Conservation (phyloP, 1,140 invertebrate species). For the Camponotus pennsylvanicus region DNA sequence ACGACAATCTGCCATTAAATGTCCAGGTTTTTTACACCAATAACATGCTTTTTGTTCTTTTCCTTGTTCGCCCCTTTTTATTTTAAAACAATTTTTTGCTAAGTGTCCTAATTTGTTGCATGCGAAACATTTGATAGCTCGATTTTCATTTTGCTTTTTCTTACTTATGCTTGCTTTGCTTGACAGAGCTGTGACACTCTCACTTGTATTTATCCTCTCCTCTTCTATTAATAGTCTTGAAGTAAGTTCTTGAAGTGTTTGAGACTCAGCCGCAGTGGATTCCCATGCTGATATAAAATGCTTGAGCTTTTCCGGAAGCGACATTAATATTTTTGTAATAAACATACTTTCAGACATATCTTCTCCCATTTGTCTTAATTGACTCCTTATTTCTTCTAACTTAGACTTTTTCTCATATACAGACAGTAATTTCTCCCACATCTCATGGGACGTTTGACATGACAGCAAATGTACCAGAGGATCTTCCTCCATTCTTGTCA, state of each 20-base stretch:
- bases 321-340: conserved; percentile 74
- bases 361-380: background rate
- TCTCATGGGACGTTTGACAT: background rate
- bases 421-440: conserved; percentile 26
- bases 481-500: conserved; percentile 10
- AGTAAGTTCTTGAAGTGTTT: conserved; percentile 74
- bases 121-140: background rate
- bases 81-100: background rate
- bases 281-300: conserved; percentile 82
- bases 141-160: background rate
- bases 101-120: background rate
- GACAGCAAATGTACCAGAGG: background rate
- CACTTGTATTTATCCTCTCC: conserved; percentile 46
- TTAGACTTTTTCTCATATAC: conserved; percentile 36
- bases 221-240: conserved; percentile 74
- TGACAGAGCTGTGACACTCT: background rate
- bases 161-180: background rate
- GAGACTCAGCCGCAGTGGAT: conserved; percentile 59
- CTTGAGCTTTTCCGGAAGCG: conserved; percentile 71
- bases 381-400: conserved; percentile 2
- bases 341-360: conserved; percentile 71
- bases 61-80: background rate
- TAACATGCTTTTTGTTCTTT: background rate
- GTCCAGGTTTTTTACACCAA: conserved; percentile 29
- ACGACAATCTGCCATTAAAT: conserved; percentile 11